phyloP scores from a whole-genome alignment of 2,797 vertebrate genomes.

The Poeciliopsis presidionis region DNA sequence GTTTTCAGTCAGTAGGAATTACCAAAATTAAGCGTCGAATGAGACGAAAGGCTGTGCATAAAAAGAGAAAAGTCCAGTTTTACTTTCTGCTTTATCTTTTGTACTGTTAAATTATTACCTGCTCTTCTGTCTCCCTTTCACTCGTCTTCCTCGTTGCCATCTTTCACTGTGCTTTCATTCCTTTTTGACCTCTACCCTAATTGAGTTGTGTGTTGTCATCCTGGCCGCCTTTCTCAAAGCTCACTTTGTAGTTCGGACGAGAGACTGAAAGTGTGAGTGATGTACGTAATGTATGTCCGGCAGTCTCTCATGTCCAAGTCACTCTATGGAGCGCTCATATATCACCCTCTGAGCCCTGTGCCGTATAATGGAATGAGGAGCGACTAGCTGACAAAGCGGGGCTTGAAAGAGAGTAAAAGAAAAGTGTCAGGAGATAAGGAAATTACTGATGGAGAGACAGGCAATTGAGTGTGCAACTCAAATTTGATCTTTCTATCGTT shows the following conservation, averaged over 20 bases:
- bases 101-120: background rate
- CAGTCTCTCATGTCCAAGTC: slow-evolving; percentile 64
- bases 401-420: slow-evolving; percentile 28
- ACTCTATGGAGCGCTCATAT: slow-evolving; percentile 60
- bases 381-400: slow-evolving; percentile 46
- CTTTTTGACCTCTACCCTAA: slow-evolving; percentile 64
- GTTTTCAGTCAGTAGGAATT: background rate
- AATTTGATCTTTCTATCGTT: slow-evolving; percentile 2
- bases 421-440: slow-evolving; percentile 43
- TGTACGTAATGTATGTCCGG: slow-evolving; percentile 72
- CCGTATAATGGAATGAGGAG: slow-evolving; percentile 58
- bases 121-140: background rate
- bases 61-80: background rate
- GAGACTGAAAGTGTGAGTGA: slow-evolving; percentile 62
- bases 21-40: background rate
- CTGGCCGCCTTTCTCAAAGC: slow-evolving; percentile 51
- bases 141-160: slow-evolving; percentile 30
- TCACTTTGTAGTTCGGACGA: slow-evolving; percentile 60
- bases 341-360: slow-evolving; percentile 58
- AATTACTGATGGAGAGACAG: slow-evolving; percentile 35
- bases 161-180: slow-evolving; percentile 60
- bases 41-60: background rate
- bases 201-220: slow-evolving; percentile 69
- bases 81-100: background rate
- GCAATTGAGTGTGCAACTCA: background rate